Conservation (phyloP, 2,888 invertebrate species). For the Amblyteles armatorius region DNA sequence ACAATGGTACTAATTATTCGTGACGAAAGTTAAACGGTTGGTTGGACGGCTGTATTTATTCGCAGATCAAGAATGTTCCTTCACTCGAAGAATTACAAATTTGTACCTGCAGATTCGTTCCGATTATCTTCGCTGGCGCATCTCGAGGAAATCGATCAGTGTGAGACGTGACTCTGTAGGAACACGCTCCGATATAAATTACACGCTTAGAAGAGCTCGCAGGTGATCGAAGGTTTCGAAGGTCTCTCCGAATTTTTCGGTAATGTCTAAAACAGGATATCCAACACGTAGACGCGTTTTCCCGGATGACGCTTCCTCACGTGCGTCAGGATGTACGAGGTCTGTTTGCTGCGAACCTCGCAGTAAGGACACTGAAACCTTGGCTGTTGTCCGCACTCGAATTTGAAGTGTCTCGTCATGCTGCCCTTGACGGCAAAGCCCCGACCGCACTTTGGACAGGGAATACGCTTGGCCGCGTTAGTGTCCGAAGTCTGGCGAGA, state of each 20-base stretch:
- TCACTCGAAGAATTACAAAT: neutral
- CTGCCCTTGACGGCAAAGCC: slow-evolving; percentile 81
- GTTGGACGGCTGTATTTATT: neutral
- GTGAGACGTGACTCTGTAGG: neutral
- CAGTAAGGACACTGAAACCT: slow-evolving; percentile 83
- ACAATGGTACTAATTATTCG: neutral
- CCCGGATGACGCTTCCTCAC: slow-evolving; percentile 77
- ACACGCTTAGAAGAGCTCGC: neutral
- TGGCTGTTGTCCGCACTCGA: slow-evolving; percentile 82
- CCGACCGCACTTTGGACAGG: slow-evolving; percentile 81
- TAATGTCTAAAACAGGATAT: slow-evolving; percentile 66
- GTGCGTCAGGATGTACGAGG: slow-evolving; percentile 81
- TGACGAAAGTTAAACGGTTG: neutral
- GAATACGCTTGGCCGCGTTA: slow-evolving; percentile 53
- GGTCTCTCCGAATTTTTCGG: slow-evolving; percentile 64
- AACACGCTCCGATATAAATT: neutral
- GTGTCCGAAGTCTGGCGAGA: neutral
- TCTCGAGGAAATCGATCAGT: neutral
- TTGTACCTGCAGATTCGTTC: neutral
- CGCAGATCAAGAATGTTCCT: neutral
- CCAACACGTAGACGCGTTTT: slow-evolving; percentile 68
- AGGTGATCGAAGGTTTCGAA: slow-evolving; percentile 39
- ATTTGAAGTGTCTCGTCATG: slow-evolving; percentile 81
- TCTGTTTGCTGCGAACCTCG: slow-evolving; percentile 80
- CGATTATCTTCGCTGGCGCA: neutral